Base-by-base conservation (phyloP, 1,140 invertebrate species). In the Oreohelix idahoensis region DNA sequence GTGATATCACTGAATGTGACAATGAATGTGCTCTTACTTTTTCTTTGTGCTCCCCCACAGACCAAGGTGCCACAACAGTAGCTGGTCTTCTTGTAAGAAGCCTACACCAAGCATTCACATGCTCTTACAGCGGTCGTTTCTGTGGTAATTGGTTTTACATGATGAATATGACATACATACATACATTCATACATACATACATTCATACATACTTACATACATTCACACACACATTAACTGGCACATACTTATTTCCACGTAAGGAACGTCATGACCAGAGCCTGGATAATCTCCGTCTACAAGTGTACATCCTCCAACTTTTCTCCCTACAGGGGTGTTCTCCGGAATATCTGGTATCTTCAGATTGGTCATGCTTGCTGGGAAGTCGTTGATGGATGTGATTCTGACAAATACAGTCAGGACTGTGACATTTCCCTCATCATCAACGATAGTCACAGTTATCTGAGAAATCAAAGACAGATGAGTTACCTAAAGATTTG, bases 191-290 rank as follows among this genome's bases (percentile, higher is more conserved):
- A 53, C 51, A 53, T 53, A 53, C 13, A 53, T 26, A 53, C 51
- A 15, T 26, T 15, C 51, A 53, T 26, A 53, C 51, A 53, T 53
- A 53, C 51, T 15, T 15, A 53, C 51, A 53, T 26, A 53, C 51
- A 53, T 26, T 15, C 51, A 13, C 51, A 26, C 51, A 53, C 63
- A 66, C 63, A 66, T 10, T 5, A 23, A 26, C 8, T 66, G 32
- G 32, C 8, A 71, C 71, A 10, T 73, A 73, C 71, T 26, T 73
- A 73, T 73, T 29, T n/a, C n/a, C 36, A 73, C 71, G 23, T 73
- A 42, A 10, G 71, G 36, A n/a, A 73, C n/a, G 10, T 39, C 71
- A 45, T 73, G 15, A 73, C 38, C 38, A 23, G 71, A 73, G 0
- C 71, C 36, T 26, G 71, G 71, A 13, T 26, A 73, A 42, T 73